Conservation (phyloP, 1,140 invertebrate species). For the Galleria mellonella region DNA sequence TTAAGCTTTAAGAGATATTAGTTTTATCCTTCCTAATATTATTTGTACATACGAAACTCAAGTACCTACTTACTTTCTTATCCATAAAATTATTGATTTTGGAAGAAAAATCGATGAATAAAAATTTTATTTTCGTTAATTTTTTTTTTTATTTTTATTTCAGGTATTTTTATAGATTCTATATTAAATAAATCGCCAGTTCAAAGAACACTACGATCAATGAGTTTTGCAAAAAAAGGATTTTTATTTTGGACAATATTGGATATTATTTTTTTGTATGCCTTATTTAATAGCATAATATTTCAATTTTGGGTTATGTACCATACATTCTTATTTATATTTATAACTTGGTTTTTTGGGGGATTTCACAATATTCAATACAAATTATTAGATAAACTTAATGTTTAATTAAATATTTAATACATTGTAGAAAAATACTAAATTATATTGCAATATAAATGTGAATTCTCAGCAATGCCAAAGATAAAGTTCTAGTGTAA, state of each 20-base stretch:
- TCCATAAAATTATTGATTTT: too few species aligned
- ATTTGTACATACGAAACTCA: too few species aligned
- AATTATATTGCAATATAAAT: conserved; percentile 4
- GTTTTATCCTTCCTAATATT: too few species aligned
- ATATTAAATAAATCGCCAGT: conserved; percentile 22
- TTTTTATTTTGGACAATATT: conserved; percentile 53
- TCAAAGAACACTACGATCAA: conserved; percentile 28
- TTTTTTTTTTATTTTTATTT: conserved; percentile 16
- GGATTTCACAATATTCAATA: conserved; percentile 64
- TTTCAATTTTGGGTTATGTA: conserved; percentile 60
- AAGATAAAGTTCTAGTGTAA: conserved; percentile 16
- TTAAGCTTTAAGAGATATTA: too few species aligned
- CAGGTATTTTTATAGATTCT: conserved; percentile 49
- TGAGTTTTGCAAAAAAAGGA: conserved; percentile 33
- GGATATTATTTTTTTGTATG: conserved; percentile 45
- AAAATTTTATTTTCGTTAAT: too few species aligned
- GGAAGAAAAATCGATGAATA: too few species aligned
- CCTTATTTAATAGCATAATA: conserved; percentile 28
- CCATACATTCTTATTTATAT: conserved; percentile 43
- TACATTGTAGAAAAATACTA: neutral
- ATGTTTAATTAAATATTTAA: conserved; percentile 6
- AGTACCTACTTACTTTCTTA: too few species aligned
- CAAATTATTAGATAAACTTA: conserved; percentile 35
- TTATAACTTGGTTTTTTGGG: conserved; percentile 51
- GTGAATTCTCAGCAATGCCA: conserved; percentile 50